Conservation (phyloP, 2,888 invertebrate species). For the Tinea pellionella region DNA sequence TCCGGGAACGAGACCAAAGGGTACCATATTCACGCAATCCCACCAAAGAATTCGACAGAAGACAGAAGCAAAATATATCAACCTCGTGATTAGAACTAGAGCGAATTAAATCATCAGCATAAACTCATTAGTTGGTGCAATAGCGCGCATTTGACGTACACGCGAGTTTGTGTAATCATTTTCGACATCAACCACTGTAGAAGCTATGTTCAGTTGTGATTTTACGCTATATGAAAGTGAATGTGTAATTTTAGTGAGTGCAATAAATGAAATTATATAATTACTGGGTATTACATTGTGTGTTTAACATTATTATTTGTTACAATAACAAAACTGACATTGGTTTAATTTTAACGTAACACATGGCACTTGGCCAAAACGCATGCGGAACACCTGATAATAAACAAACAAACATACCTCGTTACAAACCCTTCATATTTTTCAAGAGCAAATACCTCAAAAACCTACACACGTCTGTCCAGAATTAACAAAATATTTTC, state of each 20-base stretch:
- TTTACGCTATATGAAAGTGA: conserved; percentile 42
- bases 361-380: conserved; percentile 49
- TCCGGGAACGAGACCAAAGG: conserved; percentile 27
- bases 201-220: conserved; percentile 48
- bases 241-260: conserved; percentile 8
- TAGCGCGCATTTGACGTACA: conserved; percentile 43
- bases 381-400: conserved; percentile 55
- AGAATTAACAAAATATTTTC: background rate
- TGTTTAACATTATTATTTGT: background rate
- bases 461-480: background rate
- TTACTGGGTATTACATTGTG: background rate
- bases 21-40: background rate
- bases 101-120: conserved; percentile 38
- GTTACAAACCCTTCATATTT: background rate
- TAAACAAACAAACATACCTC: conserved; percentile 55
- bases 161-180: conserved; percentile 50
- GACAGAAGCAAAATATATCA: background rate
- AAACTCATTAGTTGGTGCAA: conserved; percentile 48
- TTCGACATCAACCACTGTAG: conserved; percentile 35
- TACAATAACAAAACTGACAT: conserved; percentile 63
- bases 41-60: background rate
- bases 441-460: conserved; percentile 10
- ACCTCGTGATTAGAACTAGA: background rate
- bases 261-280: background rate
- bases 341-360: conserved; percentile 57